Percentiles rank a stretch among this genome's conserved stretches.
phyloP scores from a whole-genome alignment of 2,888 invertebrate genomes.

The Lumbricus terrestris region DNA sequence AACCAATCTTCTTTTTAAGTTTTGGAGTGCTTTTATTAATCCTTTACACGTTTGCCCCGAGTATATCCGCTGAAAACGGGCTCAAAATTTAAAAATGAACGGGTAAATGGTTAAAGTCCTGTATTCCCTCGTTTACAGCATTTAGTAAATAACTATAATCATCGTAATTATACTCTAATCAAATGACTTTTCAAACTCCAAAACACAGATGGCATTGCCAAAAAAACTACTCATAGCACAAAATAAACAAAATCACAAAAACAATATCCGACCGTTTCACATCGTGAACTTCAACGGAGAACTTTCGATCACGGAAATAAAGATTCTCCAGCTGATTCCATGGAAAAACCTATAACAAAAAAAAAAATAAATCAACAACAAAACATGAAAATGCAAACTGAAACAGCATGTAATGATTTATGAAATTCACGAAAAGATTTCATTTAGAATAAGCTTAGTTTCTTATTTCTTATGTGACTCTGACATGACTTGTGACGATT shows the following conservation, averaged over 20 bases:
- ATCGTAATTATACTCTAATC: neutral
- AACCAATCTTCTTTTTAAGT: neutral
- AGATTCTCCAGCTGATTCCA: conserved; percentile 65
- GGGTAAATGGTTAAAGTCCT: neutral
- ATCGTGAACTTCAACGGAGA: conserved; percentile 65
- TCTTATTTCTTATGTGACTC: neutral
- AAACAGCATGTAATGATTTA: neutral
- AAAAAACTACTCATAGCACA: neutral
- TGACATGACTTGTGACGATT: too few species aligned
- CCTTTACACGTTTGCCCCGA: too few species aligned
- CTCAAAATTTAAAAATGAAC: too few species aligned
- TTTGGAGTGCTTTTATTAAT: neutral
- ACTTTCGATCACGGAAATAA: conserved; percentile 64
- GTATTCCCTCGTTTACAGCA: neutral
- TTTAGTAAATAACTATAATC: neutral
- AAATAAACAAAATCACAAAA: neutral
- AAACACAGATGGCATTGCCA: neutral
- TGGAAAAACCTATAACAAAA: conserved; percentile 60
- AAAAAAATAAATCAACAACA: neutral
- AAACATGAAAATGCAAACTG: neutral
- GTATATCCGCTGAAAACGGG: too few species aligned
- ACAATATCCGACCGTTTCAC: conserved; percentile 61
- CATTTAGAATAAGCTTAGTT: neutral
- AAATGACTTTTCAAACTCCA: neutral
- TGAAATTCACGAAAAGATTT: neutral